Evolutionary conservation across 2,888 invertebrate species (phyloP), one percentile per base, ranked within the genome.

Genomic region (Kryphioiulus occultus): DNA sequence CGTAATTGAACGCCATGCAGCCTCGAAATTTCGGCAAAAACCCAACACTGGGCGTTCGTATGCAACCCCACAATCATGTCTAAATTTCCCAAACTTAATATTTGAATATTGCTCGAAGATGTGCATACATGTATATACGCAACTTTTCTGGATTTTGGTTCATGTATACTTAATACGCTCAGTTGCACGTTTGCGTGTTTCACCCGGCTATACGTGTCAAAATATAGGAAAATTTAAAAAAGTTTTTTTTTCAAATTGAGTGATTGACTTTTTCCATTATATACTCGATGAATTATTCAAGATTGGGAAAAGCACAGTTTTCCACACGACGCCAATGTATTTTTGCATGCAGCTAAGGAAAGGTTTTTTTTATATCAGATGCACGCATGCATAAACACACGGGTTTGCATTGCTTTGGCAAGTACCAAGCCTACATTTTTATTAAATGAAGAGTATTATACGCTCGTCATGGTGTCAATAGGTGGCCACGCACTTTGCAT

Each of bases 231-330:
- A 59, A 59, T 59, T 19, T 59, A 2, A 15, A 59, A 59, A 2
- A 10, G 19, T 59, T 59, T 59, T n/a, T 59, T n/a, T 59, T 39
- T 39, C 5, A 59, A 59, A 59, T 59, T 59, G 59, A 59, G 59
- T 59, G 59, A 59, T 59, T 59, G 59, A 59, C 59, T 59, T 59
- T 47, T 47, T 59, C 59, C n/a, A 59, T 59, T 59, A 59, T 59
- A 59, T n/a, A 59, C 59, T 59, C 22, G 59, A 59, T 59, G 59
- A 59, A 59, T 59, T 59, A 59, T 59, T 59, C 59, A 59, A 59
- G 59, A 59, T 59, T 59, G n/a, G n/a, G 3, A 19, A 59, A 59
- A 59, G n/a, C 59, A 19, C 59, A 59, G n/a, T 59, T 59, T 59
- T 59, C 2, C 59, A 59, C 59, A 59, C 59, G 59, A 2, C 22